These are phyloP conservation scores for Paramuricea clavata DNA, from an alignment of 92 coral and sea anemone genomes.

Conservation along the genomic window DNA sequence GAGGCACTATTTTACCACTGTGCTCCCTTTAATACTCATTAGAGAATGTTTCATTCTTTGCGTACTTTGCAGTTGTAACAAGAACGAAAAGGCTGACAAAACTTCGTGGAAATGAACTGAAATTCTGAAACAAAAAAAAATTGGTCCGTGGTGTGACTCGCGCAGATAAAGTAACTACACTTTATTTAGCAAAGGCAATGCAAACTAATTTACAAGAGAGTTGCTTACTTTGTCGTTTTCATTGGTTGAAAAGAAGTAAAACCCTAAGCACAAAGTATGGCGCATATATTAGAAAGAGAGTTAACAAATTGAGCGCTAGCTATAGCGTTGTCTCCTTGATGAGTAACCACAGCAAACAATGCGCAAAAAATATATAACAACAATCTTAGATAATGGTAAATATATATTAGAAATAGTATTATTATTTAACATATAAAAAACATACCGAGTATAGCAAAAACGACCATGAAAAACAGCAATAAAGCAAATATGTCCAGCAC, in stretches of 20 bases:
- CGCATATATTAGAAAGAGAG: not conserved
- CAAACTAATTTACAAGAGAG: not conserved
- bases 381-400: no score
- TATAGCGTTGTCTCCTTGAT: no score
- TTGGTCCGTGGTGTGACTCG: not conserved
- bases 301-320: no score
- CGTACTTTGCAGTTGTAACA: slow-evolving; percentile 98
- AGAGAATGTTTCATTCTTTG: not conserved
- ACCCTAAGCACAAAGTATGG: slow-evolving; percentile 69
- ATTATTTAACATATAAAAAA: no score
- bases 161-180: not conserved
- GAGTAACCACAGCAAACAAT: no score
- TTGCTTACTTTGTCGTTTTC: slow-evolving; percentile 82
- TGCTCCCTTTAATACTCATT: not conserved
- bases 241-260: slow-evolving; percentile 90
- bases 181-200: no score
- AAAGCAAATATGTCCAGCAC: slow-evolving; percentile 89
- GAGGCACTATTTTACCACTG: not conserved
- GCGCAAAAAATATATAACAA: no score
- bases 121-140: slow-evolving; percentile 60
- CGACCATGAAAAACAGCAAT: slow-evolving; percentile 81
- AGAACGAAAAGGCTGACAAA: slow-evolving; percentile 95
- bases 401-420: no score
- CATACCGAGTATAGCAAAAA: slow-evolving; percentile 94
- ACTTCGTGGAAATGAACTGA: slow-evolving; percentile 73